These are phyloP conservation scores for Keiferia lycopersicella DNA, from an alignment of 2,888 invertebrate genomes.

Conservation along the genomic window DNA sequence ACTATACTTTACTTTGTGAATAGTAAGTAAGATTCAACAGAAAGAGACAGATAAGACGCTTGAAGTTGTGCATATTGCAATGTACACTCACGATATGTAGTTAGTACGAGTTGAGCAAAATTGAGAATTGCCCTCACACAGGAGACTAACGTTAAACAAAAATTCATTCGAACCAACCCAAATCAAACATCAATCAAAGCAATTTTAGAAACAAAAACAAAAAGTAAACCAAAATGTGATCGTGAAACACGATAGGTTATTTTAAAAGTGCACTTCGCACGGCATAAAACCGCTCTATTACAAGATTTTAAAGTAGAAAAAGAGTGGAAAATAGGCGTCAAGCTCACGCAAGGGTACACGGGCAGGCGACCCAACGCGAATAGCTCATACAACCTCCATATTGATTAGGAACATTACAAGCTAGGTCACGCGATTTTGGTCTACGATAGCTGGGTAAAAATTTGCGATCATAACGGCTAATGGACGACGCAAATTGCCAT, in stretches of 20 bases:
- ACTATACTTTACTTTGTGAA: too few species aligned
- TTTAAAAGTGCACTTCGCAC: neutral
- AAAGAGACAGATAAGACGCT: too few species aligned
- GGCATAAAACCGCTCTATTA: constrained; percentile 7
- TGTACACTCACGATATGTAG: too few species aligned
- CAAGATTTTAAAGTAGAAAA: constrained; percentile 17
- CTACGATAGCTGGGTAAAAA: constrained; percentile 37
- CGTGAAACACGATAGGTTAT: neutral
- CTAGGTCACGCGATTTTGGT: constrained; percentile 64
- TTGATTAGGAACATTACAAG: constrained; percentile 68
- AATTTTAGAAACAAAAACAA: neutral
- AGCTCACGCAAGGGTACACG: constrained; percentile 55
- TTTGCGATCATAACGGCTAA: constrained; percentile 16
- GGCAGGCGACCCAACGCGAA: constrained; percentile 67
- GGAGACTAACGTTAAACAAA: too few species aligned
- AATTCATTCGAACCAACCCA: too few species aligned
- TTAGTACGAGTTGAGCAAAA: too few species aligned
- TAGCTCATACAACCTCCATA: constrained; percentile 59
- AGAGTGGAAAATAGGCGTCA: constrained; percentile 39
- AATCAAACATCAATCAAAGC: too few species aligned
- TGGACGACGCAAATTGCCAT: constrained; percentile 2
- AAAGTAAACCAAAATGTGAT: neutral
- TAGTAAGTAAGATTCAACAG: too few species aligned
- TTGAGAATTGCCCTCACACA: too few species aligned
- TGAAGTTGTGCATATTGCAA: too few species aligned